Base-by-base conservation (phyloP, 2,113 vertebrate species). In the Panthera leo region DNA sequence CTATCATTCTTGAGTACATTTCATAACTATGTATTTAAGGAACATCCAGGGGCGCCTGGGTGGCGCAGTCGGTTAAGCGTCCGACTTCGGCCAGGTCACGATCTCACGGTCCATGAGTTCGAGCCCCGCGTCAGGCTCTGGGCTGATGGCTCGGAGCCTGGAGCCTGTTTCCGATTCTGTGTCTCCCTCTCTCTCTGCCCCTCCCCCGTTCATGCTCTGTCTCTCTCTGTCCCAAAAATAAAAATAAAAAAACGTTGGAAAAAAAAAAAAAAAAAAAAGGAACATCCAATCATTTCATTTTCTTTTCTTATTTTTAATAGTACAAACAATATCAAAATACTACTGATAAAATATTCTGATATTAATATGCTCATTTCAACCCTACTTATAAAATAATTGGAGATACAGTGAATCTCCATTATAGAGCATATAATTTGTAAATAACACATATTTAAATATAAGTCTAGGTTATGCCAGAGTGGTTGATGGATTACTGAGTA, bases 301-400 rank as follows among this genome's bases (percentile, higher is more conserved):
- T 82, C 51, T 92, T 80, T 6, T 15, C 15, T 68, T 63, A n/a
- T 84, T 83, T 34, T 83, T 55, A 55, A 86, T 13, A 42, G 15
- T 25, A 58, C 25, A 94, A 92, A 1, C 0, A 16, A 94, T 91
- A 88, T 91, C 5, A 80, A 93, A 79, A 2, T 25, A 31, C 31
- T 75, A 58, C 16, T 91, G n/a, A 73, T 45, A n/a, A 70, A 96
- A 53, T 71, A 87, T 27, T 84, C 42, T 31, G 7, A 55, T 21
- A 11, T 80, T 88, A 80, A 85, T 91, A 48, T 95, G 95, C 36
- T 96, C 75, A 92, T 63, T 96, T 94, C 3, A 61, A 34, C 23
- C 1, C 51, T 68, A 27, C 3, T 73, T 67, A 70, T 36, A 85
- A 48, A 83, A 10, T 85, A 63, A 70, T 3, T 94, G n/a, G 23